A percentile compares a stretch with the other conserved stretches of the same genome.
Evolutionary conservation across 2,797 vertebrate species (phyloP).

Genomic region (Bufotes viridis): DNA sequence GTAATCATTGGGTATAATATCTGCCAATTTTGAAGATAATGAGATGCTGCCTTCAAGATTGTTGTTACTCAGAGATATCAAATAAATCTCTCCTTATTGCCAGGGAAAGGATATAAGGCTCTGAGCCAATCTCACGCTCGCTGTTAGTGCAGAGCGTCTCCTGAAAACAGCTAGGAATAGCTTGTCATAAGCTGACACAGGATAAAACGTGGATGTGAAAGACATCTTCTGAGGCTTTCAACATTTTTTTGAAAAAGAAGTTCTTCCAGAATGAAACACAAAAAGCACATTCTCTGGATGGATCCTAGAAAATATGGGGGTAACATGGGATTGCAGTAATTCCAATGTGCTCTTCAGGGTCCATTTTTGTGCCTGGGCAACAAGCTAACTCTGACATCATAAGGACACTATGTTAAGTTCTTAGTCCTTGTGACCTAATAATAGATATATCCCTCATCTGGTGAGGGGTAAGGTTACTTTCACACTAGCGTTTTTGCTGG

Average conservation of each 20-base stretch:
- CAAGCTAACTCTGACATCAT: not conserved
- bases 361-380: not conserved
- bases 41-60: slow-evolving; percentile 45
- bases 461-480: too few relatives aligned
- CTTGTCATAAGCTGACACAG: not conserved
- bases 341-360: too few relatives aligned
- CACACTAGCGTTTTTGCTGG: too few relatives aligned
- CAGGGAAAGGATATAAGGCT: not conserved
- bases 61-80: not conserved
- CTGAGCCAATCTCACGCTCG: not conserved
- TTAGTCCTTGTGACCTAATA: too few relatives aligned
- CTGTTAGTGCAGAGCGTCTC: not conserved
- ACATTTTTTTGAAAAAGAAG: too few relatives aligned
- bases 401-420: not conserved
- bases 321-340: too few relatives aligned
- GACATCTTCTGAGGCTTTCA: not conserved
- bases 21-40: slow-evolving; percentile 35
- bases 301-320: too few relatives aligned
- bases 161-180: not conserved
- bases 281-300: too few relatives aligned
- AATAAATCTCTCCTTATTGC: slow-evolving; percentile 21
- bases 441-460: too few relatives aligned
- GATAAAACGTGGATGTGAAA: not conserved
- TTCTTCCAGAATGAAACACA: too few relatives aligned
- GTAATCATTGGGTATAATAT: slow-evolving; percentile 36